Evolutionary conservation across 1,140 invertebrate genomes (phyloP), one percentile per base, ranked within the genome.

Genomic region (Bombus haemorrhoidalis): DNA sequence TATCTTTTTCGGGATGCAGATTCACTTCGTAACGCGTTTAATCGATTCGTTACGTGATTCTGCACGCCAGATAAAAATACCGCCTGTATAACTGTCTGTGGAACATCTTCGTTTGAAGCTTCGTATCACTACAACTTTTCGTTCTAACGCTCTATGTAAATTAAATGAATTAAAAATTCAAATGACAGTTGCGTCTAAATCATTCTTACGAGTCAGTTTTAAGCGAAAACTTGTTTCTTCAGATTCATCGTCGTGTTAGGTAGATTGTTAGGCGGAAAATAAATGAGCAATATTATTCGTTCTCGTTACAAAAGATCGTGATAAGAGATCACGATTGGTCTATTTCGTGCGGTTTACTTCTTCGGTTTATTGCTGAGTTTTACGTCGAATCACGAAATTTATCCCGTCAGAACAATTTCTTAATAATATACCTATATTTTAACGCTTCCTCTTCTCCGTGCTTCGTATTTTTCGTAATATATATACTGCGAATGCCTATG

Each of bases 1-100:
- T 84, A 22, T 43, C 47, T 76, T 86, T 39, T 62, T 47, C 32
- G 69, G 18, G 32, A 82, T 71, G 80, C 64, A 71, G 83, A 87
- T 87, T 66, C 59, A 62, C 66, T 71, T 87, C 68, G 75, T 59
- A 28, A 64, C 25, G 64, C 66, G 79, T 87, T 89, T 90, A 87
- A 90, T 85, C 85, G 84, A 89, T 87, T 83, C 82, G 79, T 77
- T 71, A 53, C 79, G 79, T 77, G 85, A 85, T 89, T 62, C 34
- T n/a, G 66, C 12, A 43, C 78, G 75, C 69, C 82, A 68, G 82
- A 90, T 85, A 83, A 86, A 83, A 71, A 22, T 47, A 34, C 62
- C 47, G 32, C 32, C 39, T 59, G 37, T 9, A 13, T 41, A 47
- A 47, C 62, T 82, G 47, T 43, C 71, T 57, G 66, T 22, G 76